Percentiles rank a stretch among this genome's conserved stretches.
phyloP scores from a whole-genome alignment of 2,113 vertebrate genomes.

The human (Homo sapiens) region DNA sequence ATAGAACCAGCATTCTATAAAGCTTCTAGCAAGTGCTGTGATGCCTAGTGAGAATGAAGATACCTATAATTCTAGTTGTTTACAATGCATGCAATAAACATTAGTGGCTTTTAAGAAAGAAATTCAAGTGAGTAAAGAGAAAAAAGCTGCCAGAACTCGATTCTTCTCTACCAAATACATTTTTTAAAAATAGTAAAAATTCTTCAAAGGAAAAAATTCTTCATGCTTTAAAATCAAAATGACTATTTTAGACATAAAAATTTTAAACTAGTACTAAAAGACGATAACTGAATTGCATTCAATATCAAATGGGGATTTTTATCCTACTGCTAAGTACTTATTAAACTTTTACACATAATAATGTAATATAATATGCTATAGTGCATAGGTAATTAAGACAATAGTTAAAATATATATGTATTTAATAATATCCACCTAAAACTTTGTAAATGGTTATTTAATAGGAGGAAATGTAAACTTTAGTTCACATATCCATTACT shows the following conservation, averaged over 20 bases:
- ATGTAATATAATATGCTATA: not conserved
- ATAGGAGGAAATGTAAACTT: slow-evolving; percentile 36
- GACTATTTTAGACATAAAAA: slow-evolving; percentile 25
- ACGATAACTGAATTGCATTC: not conserved
- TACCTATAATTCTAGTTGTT: not conserved
- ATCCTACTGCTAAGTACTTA: not conserved
- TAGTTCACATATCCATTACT: not conserved
- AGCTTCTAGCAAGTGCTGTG: not conserved
- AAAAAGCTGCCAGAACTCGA: not conserved
- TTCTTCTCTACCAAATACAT: not conserved
- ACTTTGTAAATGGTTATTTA: not conserved
- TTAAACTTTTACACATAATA: not conserved
- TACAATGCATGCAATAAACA: slow-evolving; percentile 13
- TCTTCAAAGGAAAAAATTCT: not conserved
- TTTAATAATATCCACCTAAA: not conserved
- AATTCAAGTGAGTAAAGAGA: not conserved
- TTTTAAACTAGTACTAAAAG: slow-evolving; percentile 24
- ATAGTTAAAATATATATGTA: not conserved
- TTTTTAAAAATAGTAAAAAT: slow-evolving; percentile 27
- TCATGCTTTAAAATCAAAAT: slow-evolving; percentile 33
- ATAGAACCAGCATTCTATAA: not conserved
- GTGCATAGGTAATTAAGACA: not conserved
- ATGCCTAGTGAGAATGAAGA: not conserved
- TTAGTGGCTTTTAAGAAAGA: not conserved
- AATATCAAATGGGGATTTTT: slow-evolving; percentile 1